These are phyloP conservation scores for Erythrocebus patas DNA, from an alignment of 2,113 vertebrate species.

Conservation along the genomic window DNA sequence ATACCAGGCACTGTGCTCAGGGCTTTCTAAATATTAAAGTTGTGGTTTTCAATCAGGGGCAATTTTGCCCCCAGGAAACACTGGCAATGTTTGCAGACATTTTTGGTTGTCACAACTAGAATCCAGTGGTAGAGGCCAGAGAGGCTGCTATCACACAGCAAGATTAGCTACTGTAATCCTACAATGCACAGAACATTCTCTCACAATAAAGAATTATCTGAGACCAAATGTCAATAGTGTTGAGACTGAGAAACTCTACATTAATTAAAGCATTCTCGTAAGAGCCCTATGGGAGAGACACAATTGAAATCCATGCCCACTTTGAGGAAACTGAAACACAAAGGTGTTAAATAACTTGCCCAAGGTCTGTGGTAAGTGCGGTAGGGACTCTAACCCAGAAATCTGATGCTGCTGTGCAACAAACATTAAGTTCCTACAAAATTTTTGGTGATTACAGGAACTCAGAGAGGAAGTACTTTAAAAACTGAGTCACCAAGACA, in stretches of 20 bases:
- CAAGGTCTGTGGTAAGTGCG: neutral
- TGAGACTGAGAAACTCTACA: neutral
- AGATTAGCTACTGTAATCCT: neutral
- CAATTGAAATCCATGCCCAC: neutral
- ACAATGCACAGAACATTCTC: neutral
- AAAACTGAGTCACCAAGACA: neutral
- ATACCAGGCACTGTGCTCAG: neutral
- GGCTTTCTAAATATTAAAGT: neutral
- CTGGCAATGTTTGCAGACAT: neutral
- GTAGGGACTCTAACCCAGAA: neutral
- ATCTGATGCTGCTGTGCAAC: neutral
- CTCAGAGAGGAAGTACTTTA: slow-evolving; percentile 24
- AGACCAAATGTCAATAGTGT: neutral
- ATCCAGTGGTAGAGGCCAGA: neutral
- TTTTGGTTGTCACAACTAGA: neutral
- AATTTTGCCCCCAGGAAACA: neutral
- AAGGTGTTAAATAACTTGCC: neutral
- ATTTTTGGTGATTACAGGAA: neutral
- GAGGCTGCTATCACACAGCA: neutral
- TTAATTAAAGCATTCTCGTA: neutral
- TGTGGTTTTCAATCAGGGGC: neutral
- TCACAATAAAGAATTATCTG: neutral
- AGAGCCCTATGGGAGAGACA: neutral
- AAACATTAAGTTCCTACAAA: neutral
- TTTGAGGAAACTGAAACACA: slow-evolving; percentile 13